Base-by-base conservation (phyloP, 1,140 invertebrate species). In the Coptotermes formosanus region DNA sequence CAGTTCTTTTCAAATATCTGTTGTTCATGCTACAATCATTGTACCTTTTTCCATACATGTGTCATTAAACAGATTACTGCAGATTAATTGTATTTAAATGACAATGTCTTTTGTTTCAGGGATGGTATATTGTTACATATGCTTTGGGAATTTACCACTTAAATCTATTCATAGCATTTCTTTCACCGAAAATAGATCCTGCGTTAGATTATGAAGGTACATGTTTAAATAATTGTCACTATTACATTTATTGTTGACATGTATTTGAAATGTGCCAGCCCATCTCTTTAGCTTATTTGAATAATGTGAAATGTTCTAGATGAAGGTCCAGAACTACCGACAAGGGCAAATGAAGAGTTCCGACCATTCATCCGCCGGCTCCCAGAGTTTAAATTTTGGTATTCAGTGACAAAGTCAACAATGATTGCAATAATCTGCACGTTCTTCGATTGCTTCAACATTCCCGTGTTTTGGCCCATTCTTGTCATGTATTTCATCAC, bases 351-450 rank as follows among this genome's bases (percentile, higher is more conserved):
- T 90, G 98, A 99, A 92, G 99, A 99, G 92, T 99, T 99, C 91
- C 94, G 98, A 89, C 99, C 99, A 82, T 99, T 99, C 90, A 99
- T 99, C 90, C 93, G 99, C 88, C 94, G 99, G 89, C 92, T 99
- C 90, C 98, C 99, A 52, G 99, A 99, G 93, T 99, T 99, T 91
- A 99, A 99, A 92, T 99, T 99, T 92, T 99, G 99, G 99, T 95
- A 99, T 89, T 98, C 98, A 88, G 96, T 99, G 83, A 96, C 97
- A 69, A 99, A 98, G 90, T 98, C 98, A 83, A 98, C 98, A n/a
- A 85, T 97, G 3, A 93, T 99, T 88, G 97, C 96, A 48, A 94
- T 98, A 89, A 92, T 96, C 88, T 99, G 97, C 91, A 99, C 99
- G 85, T 97, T 99, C 90, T 99, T 99, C 91, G 98, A 99, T 89